Conservation (phyloP, 2,113 vertebrate genomes). For the Chloropsis hardwickii region DNA sequence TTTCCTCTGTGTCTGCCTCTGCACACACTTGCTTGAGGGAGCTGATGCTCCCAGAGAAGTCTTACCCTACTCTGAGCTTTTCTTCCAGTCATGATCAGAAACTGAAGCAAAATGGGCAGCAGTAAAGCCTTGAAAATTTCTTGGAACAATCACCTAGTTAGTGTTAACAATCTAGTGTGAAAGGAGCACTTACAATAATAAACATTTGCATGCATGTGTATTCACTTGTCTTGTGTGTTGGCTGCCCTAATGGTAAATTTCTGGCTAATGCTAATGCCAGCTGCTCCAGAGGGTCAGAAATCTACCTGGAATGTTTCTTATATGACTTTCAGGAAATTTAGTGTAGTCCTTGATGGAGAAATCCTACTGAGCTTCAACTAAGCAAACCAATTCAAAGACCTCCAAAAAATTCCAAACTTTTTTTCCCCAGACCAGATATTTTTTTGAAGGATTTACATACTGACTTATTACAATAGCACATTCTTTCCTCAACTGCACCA, state of each 20-base stretch:
- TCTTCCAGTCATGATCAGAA: neutral
- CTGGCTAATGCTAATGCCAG: neutral
- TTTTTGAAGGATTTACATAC: neutral
- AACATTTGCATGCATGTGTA: accelerated
- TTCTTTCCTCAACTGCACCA: neutral
- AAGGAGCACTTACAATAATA: neutral
- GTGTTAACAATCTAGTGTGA: neutral
- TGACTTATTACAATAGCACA: accelerated
- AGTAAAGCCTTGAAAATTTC: neutral
- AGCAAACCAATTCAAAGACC: neutral
- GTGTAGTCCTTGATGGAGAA: neutral
- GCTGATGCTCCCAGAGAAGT: neutral
- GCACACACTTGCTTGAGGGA: neutral
- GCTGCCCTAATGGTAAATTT: neutral
- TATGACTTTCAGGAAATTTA: neutral
- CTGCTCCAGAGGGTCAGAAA: neutral
- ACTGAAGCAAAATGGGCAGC: neutral
- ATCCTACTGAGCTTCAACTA: neutral
- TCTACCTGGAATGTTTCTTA: neutral
- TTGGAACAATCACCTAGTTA: neutral
- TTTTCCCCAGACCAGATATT: neutral
- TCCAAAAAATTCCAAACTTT: neutral
- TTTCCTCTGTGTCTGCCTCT: neutral
- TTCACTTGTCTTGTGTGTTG: neutral
- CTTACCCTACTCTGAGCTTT: neutral